These are phyloP conservation scores for Malurus elegans DNA, from an alignment of 2,113 vertebrate species.

Conservation along the genomic window DNA sequence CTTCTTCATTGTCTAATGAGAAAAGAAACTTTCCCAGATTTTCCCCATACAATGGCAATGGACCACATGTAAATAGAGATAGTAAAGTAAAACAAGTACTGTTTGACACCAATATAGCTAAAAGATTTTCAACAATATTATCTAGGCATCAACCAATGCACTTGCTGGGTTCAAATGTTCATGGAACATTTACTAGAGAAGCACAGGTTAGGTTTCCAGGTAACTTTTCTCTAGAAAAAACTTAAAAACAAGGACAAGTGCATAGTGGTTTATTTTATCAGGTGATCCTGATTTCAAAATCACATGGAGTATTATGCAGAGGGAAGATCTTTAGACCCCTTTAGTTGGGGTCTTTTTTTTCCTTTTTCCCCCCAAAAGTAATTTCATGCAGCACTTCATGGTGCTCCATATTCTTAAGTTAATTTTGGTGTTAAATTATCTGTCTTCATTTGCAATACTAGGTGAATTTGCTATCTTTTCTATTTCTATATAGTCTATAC, in stretches of 20 bases:
- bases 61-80: neutral
- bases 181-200: neutral
- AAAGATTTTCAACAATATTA: neutral
- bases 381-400: neutral
- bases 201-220: neutral
- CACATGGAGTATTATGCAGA: neutral
- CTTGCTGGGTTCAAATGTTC: neutral
- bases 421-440: neutral
- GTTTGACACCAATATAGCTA: accelerated
- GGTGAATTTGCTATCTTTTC: neutral
- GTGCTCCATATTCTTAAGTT: neutral
- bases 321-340: neutral
- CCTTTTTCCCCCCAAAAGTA: accelerated
- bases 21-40: neutral
- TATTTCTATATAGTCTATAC: neutral
- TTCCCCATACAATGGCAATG: neutral
- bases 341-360: accelerated
- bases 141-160: neutral
- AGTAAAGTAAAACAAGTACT: neutral
- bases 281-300: neutral
- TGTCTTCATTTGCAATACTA: neutral
- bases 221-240: neutral
- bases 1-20: neutral
- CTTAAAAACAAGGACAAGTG: neutral
- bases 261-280: neutral